Conservation (phyloP, 2,797 vertebrate species). For the Anas flavirostris region DNA sequence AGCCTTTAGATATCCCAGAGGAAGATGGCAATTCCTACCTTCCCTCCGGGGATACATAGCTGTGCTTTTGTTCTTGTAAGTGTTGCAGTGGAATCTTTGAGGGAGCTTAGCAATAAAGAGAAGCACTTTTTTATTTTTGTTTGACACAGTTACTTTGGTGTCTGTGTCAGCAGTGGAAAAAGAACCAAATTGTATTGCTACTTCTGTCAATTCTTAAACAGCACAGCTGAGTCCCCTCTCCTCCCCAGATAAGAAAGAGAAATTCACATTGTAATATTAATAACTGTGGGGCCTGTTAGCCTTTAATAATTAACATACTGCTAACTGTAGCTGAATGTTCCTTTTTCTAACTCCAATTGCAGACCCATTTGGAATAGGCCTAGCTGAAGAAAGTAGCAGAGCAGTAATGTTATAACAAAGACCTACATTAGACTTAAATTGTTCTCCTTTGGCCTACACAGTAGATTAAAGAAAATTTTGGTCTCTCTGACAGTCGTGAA, state of each 20-base stretch:
- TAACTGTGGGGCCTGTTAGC: constrained; percentile 17
- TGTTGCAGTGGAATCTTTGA: neutral
- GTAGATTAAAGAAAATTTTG: constrained; percentile 24
- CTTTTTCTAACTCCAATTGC: neutral
- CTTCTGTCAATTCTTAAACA: neutral
- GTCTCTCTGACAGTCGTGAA: neutral
- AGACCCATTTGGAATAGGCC: constrained; percentile 1
- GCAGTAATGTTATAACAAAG: neutral
- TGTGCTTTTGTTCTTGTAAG: neutral
- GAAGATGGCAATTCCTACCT: neutral
- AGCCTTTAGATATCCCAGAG: neutral
- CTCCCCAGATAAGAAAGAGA: neutral
- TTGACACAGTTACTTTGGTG: neutral
- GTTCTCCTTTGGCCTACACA: constrained; percentile 29
- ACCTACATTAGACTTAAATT: neutral
- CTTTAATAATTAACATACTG: constrained; percentile 51
- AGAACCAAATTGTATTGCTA: neutral
- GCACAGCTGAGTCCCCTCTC: neutral
- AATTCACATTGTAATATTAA: constrained; percentile 44
- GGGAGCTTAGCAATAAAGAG: neutral
- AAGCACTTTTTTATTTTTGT: neutral
- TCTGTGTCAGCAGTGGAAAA: neutral
- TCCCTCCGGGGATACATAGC: neutral
- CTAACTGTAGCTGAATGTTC: constrained; percentile 27
- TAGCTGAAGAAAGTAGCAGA: neutral